phyloP scores from a whole-genome alignment of 2,888 invertebrate species.

The Polymixis lichenea region DNA sequence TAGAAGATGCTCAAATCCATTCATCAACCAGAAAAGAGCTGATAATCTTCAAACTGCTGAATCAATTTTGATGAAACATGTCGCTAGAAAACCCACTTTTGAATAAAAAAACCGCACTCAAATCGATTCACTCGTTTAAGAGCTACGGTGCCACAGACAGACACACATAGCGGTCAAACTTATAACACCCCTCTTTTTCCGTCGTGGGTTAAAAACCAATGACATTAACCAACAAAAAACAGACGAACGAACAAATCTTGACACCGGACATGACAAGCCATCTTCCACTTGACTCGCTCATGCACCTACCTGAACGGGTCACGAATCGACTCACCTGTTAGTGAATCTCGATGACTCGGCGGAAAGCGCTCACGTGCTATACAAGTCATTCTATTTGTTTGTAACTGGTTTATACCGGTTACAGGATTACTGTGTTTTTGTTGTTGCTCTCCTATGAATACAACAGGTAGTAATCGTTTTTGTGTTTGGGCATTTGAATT shows the following conservation, averaged over 20 bases:
- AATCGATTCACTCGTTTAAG: too few relatives aligned
- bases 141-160: too few relatives aligned
- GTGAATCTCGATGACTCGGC: conserved; percentile 75
- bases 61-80: too few relatives aligned
- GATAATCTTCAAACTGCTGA: too few relatives aligned
- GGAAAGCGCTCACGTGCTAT: conserved; percentile 73
- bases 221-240: background rate
- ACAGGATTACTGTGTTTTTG: conserved; percentile 55
- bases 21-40: too few relatives aligned
- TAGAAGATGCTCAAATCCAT: too few relatives aligned
- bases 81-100: too few relatives aligned
- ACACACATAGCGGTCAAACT: too few relatives aligned
- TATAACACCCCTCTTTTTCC: too few relatives aligned
- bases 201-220: too few relatives aligned
- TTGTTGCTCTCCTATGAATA: conserved; percentile 39
- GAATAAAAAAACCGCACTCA: too few relatives aligned
- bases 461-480: conserved; percentile 39
- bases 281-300: conserved; percentile 65
- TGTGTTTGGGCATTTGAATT: conserved; percentile 11
- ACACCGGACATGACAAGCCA: conserved; percentile 54
- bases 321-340: conserved; percentile 74
- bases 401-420: conserved; percentile 64
- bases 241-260: conserved; percentile 17
- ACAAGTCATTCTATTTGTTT: conserved; percentile 74
- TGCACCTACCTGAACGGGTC: conserved; percentile 67